Conservation (phyloP, 1,140 invertebrate genomes). For the Pseudomyrmex pallidus region DNA sequence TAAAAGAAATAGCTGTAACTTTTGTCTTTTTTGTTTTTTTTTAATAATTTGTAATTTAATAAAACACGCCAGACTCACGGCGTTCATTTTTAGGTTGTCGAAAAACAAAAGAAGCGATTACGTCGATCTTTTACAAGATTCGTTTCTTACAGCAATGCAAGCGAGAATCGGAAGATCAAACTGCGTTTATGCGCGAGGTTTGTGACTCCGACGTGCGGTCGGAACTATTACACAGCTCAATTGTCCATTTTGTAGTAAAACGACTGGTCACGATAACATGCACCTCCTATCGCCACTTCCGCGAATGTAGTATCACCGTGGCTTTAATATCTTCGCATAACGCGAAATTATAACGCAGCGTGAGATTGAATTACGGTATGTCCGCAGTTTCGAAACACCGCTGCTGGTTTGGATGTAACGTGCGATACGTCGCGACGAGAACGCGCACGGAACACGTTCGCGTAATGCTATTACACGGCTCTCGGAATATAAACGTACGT, state of each 20-base stretch:
- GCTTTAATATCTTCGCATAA: slow-evolving; percentile 55
- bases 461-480: slow-evolving; percentile 23
- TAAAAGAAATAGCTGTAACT: no score
- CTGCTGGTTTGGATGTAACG: slow-evolving; percentile 1
- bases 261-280: slow-evolving; percentile 51
- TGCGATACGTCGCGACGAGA: background rate
- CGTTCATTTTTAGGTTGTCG: no score
- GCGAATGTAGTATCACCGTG: slow-evolving; percentile 8
- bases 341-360: slow-evolving; percentile 59
- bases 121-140: background rate
- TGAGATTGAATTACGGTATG: slow-evolving; percentile 59
- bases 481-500: no score
- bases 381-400: slow-evolving; percentile 38
- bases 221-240: slow-evolving; percentile 23
- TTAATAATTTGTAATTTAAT: no score
- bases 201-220: background rate
- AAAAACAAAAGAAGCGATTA: no score
- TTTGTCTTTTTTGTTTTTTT: no score
- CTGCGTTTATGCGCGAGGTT: background rate
- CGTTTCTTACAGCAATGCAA: background rate
- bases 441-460: background rate
- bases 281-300: slow-evolving; percentile 13
- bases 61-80: no score
- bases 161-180: no score
- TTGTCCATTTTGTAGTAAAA: slow-evolving; percentile 49